A percentile compares a stretch with the other conserved stretches of the same genome.
Conservation (phyloP, 2,113 vertebrate species). For the Callithrix jacchus region DNA sequence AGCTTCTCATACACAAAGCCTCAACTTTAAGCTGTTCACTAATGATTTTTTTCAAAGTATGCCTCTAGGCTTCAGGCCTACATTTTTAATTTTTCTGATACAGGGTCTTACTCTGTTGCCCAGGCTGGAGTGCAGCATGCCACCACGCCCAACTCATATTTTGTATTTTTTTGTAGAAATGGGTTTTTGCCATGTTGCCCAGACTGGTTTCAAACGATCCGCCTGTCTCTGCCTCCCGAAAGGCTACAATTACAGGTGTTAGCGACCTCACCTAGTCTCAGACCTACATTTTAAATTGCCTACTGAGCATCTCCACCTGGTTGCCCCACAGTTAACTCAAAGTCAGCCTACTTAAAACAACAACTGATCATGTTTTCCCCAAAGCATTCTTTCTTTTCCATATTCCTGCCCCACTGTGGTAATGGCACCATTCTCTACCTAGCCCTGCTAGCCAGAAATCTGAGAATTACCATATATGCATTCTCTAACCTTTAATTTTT, state of each 20-base stretch:
- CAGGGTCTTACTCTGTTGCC: no score
- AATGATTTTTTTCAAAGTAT: not conserved
- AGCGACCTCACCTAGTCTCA: not conserved
- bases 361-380: not conserved
- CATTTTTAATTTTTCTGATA: not conserved
- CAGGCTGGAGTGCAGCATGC: no score
- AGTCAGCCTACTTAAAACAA: not conserved
- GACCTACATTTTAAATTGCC: not conserved
- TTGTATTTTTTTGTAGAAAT: no score
- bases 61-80: not conserved
- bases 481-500: not conserved
- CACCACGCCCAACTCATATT: no score
- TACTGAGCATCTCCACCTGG: not conserved
- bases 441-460: not conserved
- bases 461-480: not conserved
- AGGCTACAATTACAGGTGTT: no score
- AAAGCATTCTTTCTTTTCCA: not conserved
- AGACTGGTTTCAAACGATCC: no score
- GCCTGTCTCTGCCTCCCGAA: no score
- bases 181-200: no score
- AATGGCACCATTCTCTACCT: not conserved
- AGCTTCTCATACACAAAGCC: not conserved
- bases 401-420: not conserved
- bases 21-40: slow-evolving; percentile 36
- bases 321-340: not conserved